Evolutionary conservation across 2,888 invertebrate genomes (phyloP).

Genomic region (Serrognathus titanus): DNA sequence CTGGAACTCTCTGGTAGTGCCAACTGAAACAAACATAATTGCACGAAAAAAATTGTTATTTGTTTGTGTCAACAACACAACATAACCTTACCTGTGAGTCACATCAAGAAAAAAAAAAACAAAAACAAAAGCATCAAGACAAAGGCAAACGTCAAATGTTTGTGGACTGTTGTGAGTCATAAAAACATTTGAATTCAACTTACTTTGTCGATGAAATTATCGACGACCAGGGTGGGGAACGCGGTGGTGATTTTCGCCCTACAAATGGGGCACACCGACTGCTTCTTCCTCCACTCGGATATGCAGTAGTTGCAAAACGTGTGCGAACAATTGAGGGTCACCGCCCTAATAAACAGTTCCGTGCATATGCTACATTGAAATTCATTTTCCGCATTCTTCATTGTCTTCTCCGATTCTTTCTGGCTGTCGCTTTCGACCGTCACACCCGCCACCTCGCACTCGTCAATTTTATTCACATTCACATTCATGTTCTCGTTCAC

Average conservation of each 20-base stretch:
- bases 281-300: conserved; percentile 64
- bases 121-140: background rate
- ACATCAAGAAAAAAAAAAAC: background rate
- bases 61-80: no score
- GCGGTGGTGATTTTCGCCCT: conserved; percentile 51
- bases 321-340: conserved; percentile 70
- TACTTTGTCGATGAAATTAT: conserved; percentile 71
- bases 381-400: conserved; percentile 59
- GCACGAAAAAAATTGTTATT: no score
- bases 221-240: conserved; percentile 62
- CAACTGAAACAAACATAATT: no score
- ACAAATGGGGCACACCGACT: conserved; percentile 71
- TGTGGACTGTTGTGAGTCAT: background rate
- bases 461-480: background rate
- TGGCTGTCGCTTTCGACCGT: background rate
- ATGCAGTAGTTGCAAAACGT: conserved; percentile 74
- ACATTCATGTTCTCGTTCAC: no score
- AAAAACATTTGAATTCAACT: conserved; percentile 49
- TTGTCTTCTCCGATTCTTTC: conserved; percentile 5
- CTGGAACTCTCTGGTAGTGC: no score
- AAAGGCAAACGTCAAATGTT: conserved; percentile 1
- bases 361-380: conserved; percentile 73
- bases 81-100: no score
- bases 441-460: background rate
- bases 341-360: conserved; percentile 68